Evolutionary conservation across 2,888 invertebrate genomes (phyloP).

Genomic region (Rambutsinella grinnellia): DNA sequence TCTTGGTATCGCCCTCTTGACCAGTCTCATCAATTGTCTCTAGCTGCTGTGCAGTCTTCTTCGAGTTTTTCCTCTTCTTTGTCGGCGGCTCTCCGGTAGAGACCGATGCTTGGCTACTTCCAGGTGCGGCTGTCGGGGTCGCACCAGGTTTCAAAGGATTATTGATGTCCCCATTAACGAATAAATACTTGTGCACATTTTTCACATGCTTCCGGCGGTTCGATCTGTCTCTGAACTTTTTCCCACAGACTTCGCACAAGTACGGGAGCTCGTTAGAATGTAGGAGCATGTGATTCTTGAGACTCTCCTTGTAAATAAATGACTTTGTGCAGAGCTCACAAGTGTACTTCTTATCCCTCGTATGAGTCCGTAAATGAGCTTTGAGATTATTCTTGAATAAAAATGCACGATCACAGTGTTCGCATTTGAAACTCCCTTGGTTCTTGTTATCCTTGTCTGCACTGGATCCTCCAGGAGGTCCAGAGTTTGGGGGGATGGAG

Average conservation of each 20-base stretch:
- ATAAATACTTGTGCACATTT: constrained; percentile 66
- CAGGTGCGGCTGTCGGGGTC: constrained; percentile 7
- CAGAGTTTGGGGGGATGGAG: not conserved
- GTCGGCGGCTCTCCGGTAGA: constrained; percentile 47
- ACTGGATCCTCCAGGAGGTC: constrained; percentile 28
- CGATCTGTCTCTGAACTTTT: constrained; percentile 65
- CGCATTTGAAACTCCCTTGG: constrained; percentile 64
- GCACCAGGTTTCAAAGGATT: constrained; percentile 44
- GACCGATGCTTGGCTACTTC: constrained; percentile 24
- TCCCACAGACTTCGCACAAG: constrained; percentile 64
- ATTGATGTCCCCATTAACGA: constrained; percentile 61
- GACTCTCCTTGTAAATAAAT: constrained; percentile 66
- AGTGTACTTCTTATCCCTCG: constrained; percentile 66
- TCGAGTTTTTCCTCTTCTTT: constrained; percentile 42
- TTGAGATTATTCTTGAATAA: constrained; percentile 64
- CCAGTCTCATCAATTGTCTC: not conserved
- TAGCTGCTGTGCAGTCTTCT: constrained; percentile 22
- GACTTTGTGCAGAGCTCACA: constrained; percentile 65
- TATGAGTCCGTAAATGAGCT: constrained; percentile 65
- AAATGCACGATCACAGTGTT: constrained; percentile 65
- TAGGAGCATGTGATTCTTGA: constrained; percentile 66
- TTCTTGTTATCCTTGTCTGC: constrained; percentile 59
- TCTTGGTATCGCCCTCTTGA: constrained; percentile 19
- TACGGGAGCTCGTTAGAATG: constrained; percentile 65
- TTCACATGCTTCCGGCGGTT: constrained; percentile 66